These are phyloP conservation scores for Fregetta grallaria DNA, from an alignment of 2,113 vertebrate genomes.

Conservation along the genomic window DNA sequence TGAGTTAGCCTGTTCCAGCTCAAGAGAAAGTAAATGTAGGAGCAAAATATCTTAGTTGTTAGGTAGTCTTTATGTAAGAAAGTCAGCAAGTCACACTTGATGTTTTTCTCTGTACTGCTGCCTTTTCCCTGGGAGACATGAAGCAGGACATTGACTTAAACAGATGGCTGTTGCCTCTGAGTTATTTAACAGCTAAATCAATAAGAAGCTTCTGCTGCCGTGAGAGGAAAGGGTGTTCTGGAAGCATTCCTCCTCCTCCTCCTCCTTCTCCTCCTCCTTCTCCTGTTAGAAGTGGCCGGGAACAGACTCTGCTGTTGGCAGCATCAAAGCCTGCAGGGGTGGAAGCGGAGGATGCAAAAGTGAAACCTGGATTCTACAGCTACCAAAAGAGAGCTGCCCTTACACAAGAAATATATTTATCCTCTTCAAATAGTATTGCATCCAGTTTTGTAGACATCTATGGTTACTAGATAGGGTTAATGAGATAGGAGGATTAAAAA, in stretches of 20 bases:
- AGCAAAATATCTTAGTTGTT: background rate
- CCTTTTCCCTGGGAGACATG: background rate
- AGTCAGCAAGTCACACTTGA: background rate
- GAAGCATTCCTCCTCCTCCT: background rate
- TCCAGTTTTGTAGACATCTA: background rate
- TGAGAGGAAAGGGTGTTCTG: background rate
- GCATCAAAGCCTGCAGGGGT: background rate
- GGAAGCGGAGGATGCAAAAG: background rate
- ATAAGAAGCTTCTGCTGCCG: background rate
- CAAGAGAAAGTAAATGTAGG: background rate
- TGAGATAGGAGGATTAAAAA: background rate
- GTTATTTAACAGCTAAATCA: conserved; percentile 42
- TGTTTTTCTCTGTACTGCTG: background rate
- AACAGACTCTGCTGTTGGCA: background rate
- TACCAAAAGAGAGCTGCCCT: background rate
- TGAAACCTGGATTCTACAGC: background rate
- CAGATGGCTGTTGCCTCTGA: conserved; percentile 13
- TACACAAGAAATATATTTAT: background rate
- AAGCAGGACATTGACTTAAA: conserved; percentile 36
- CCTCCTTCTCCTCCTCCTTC: background rate
- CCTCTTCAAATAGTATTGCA: background rate
- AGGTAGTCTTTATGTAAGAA: background rate
- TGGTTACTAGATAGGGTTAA: background rate
- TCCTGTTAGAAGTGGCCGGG: background rate
- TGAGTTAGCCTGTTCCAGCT: background rate